phyloP scores from a whole-genome alignment of 2,797 vertebrate species.

The Sebastes nivosus region DNA sequence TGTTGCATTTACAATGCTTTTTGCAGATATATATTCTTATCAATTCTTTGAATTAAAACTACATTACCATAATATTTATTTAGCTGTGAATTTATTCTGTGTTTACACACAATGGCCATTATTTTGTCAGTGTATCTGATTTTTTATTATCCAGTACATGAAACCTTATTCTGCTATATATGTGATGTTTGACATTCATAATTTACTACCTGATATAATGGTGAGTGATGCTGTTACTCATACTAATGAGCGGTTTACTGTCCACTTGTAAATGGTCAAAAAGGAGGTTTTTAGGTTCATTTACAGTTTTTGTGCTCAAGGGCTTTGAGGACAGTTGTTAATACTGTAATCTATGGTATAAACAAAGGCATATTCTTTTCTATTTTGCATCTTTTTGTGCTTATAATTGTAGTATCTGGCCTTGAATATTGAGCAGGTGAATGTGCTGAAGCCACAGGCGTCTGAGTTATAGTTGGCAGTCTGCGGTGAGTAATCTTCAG shows the following conservation, averaged over 20 bases:
- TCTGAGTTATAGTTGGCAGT: slow-evolving; percentile 25
- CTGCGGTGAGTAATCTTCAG: slow-evolving; percentile 30
- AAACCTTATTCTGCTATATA: neutral
- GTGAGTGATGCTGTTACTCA: neutral
- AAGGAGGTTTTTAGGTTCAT: neutral
- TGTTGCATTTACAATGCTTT: neutral
- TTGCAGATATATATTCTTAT: neutral
- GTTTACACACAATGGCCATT: neutral
- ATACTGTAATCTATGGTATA: neutral
- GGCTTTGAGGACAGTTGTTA: neutral
- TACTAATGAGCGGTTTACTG: neutral
- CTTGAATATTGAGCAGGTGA: slow-evolving; percentile 41
- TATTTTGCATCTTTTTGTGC: neutral
- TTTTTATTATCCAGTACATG: neutral
- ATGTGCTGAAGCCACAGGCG: slow-evolving; percentile 15
- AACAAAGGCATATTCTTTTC: neutral
- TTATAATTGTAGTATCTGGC: neutral
- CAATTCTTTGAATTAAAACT: neutral
- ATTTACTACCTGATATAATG: neutral
- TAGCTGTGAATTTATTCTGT: neutral
- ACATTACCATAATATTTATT: neutral
- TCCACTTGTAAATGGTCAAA: neutral
- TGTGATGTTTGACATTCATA: neutral
- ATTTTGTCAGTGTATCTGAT: neutral
- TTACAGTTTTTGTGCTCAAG: neutral